A percentile compares a stretch with the other conserved stretches of the same genome.
Conservation (phyloP, 1,140 invertebrate species). For the Tachypleus tridentatus region DNA sequence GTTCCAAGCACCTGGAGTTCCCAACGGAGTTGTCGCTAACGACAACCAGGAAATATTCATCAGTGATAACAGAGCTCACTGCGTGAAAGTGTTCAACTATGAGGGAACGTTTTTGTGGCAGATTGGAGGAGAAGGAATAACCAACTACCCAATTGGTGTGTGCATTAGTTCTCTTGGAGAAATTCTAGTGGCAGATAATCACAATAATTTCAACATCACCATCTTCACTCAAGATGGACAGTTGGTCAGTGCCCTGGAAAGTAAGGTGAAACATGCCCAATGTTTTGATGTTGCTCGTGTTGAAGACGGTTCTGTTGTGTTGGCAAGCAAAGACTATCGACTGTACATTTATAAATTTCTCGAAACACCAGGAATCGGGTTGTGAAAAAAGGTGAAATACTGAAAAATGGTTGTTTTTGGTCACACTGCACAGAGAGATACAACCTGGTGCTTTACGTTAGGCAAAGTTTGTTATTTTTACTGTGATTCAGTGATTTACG, state of each 20-base stretch:
- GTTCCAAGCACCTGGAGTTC: constrained; percentile 44
- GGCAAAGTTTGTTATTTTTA: too few relatives aligned
- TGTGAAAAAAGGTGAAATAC: constrained; percentile 3
- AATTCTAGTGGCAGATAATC: constrained; percentile 96
- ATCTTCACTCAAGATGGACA: constrained; percentile 96
- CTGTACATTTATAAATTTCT: constrained; percentile 93
- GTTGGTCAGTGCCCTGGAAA: constrained; percentile 88
- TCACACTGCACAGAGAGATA: too few relatives aligned
- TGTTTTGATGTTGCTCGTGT: constrained; percentile 98
- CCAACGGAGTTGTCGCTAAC: constrained; percentile 44
- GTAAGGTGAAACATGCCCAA: constrained; percentile 98
- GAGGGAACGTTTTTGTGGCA: constrained; percentile 90
- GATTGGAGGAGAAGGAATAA: constrained; percentile 96
- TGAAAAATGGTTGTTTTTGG: too few relatives aligned
- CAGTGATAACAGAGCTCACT: constrained; percentile 97
- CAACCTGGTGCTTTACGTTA: too few relatives aligned
- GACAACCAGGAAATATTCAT: constrained; percentile 97
- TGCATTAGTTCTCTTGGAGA: constrained; percentile 92
- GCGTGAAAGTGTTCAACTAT: constrained; percentile 99
- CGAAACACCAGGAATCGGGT: constrained; percentile 16
- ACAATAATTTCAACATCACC: constrained; percentile 99
- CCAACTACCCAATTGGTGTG: constrained; percentile 98
- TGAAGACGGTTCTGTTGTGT: constrained; percentile 94
- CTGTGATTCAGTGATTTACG: too few relatives aligned
- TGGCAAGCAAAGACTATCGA: constrained; percentile 97